Conservation (phyloP, 2,797 vertebrate species). For the Nyctalus aviator region DNA sequence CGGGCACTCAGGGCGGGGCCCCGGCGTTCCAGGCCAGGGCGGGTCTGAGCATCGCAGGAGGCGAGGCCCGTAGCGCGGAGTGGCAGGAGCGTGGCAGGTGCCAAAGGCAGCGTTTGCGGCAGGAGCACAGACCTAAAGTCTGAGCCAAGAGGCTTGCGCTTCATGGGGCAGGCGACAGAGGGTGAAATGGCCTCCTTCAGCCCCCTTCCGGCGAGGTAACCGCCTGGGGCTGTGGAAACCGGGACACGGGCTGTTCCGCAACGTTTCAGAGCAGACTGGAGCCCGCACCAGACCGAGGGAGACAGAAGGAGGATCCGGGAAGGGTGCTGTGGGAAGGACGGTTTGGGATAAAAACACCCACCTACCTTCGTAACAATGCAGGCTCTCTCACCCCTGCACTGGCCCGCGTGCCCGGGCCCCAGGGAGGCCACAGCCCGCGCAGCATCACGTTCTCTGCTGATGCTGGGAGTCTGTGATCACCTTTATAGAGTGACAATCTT, state of each 20-base stretch:
- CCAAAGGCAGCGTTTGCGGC: neutral
- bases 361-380: neutral
- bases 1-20: neutral
- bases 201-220: neutral
- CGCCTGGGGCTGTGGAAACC: neutral
- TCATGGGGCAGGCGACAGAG: neutral
- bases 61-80: fast-evolving
- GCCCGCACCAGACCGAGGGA: neutral
- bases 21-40: neutral
- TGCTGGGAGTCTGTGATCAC: neutral
- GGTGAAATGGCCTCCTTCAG: neutral
- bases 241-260: neutral
- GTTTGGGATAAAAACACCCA: neutral
- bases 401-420: neutral
- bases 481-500: neutral
- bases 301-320: neutral
- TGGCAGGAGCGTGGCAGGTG: neutral
- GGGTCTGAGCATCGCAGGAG: neutral
- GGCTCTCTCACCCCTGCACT: neutral
- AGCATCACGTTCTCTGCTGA: neutral
- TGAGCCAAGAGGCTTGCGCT: neutral
- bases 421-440: neutral
- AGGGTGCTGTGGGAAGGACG: neutral
- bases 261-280: neutral
- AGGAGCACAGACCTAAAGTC: neutral